Conservation (phyloP, 2,888 invertebrate genomes). For the Taphrorychus bicolor region DNA sequence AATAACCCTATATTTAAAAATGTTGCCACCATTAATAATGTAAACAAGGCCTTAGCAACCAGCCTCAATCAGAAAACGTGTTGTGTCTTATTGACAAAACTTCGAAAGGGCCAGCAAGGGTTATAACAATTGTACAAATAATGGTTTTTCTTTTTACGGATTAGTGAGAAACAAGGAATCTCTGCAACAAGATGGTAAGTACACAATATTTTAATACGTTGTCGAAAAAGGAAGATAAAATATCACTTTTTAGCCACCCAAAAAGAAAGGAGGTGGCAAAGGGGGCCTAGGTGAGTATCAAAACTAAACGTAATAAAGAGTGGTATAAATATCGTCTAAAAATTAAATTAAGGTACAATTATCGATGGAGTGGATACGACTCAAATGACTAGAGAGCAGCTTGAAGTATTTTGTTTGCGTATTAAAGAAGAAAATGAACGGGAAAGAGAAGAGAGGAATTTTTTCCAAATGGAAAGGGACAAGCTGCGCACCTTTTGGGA, state of each 20-base stretch:
- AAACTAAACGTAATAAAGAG: too few species aligned
- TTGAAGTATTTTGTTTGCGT: constrained; percentile 85
- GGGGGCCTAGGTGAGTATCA: constrained; percentile 40
- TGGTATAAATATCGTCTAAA: too few species aligned
- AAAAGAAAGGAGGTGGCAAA: constrained; percentile 51
- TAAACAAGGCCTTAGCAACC: too few species aligned
- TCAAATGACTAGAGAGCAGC: constrained; percentile 90
- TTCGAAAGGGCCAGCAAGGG: too few species aligned
- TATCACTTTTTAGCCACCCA: constrained; percentile 50
- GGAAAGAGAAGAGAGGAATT: constrained; percentile 94
- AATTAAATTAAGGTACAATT: constrained; percentile 50
- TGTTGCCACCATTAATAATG: too few species aligned
- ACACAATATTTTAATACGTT: background rate
- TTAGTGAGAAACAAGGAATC: too few species aligned
- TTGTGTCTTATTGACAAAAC: too few species aligned
- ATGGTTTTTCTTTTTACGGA: too few species aligned
- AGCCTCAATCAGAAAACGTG: too few species aligned
- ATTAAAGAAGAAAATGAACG: constrained; percentile 91
- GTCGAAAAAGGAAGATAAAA: background rate
- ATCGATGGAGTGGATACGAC: constrained; percentile 93
- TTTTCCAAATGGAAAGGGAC: constrained; percentile 93
- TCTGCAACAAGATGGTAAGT: constrained; percentile 1
- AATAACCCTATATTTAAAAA: too few species aligned
- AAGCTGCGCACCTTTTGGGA: constrained; percentile 96
- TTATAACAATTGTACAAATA: too few species aligned